Conservation (phyloP, 23 tunicate genomes). For the Botrylloides violaceus region DNA sequence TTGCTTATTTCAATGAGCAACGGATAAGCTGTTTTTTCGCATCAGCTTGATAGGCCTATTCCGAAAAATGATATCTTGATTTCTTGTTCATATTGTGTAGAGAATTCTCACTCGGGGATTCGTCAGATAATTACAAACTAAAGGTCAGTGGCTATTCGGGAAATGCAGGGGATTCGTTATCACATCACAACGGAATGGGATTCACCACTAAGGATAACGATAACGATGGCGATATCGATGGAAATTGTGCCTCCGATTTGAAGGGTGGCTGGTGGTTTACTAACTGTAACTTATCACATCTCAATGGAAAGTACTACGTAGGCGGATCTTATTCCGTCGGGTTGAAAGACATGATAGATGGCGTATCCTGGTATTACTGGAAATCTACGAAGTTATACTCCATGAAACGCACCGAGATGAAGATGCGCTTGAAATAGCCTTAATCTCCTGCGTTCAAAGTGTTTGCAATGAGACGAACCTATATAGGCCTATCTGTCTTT, state of each 20-base stretch:
- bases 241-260: constrained; percentile 15
- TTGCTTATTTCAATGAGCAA: too few relatives aligned
- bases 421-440: constrained; percentile 1
- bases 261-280: constrained; percentile 29
- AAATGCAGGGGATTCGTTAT: constrained; percentile 17
- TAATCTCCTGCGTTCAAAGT: too few relatives aligned
- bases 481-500: too few relatives aligned
- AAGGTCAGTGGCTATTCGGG: constrained; percentile 13
- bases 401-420: constrained; percentile 24
- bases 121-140: not conserved
- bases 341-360: not conserved
- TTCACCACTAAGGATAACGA: constrained; percentile 18
- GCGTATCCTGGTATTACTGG: constrained; percentile 21
- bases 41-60: too few relatives aligned
- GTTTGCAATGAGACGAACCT: too few relatives aligned
- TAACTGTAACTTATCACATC: constrained; percentile 16
- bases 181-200: constrained; percentile 2
- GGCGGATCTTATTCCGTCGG: constrained; percentile 14
- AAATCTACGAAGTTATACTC: constrained; percentile 25
- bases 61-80: too few relatives aligned
- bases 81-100: not conserved
- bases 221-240: not conserved
- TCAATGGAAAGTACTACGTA: constrained; percentile 7
- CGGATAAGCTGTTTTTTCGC: too few relatives aligned
- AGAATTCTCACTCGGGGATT: constrained; percentile 10